Evolutionary conservation across 2,797 vertebrate genomes (phyloP), one percentile per base, ranked within the genome.

Genomic region (Sebastes paucispinis): DNA sequence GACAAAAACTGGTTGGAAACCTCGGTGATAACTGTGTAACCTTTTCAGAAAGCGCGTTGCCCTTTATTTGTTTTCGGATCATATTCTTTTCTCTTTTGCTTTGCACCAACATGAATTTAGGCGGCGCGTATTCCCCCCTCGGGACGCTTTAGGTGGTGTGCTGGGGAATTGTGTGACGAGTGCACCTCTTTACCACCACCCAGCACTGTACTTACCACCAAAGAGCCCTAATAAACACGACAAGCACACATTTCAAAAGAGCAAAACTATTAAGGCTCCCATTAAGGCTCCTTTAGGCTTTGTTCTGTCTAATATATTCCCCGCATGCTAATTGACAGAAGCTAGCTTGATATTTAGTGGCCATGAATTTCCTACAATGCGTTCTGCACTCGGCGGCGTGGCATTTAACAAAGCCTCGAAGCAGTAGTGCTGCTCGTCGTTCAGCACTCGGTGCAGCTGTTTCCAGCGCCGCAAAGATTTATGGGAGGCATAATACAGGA

Each of bases 61-160:
- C 91, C 87, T 90, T 93, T 90, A 79, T 90, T 92, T 89, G 85
- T 85, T 88, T 88, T 90, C 78, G 69, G 80, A 80, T 90, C 83
- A 69, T 71, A 83, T 87, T 82, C 62, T 83, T 71, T 58, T 87
- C 73, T 69, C 81, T 89, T 83, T 85, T 72, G 62, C 68, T 78
- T 84, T 70, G 68, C 82, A 79, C 70, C 77, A 65, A 74, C 88
- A 79, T 18, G 58, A 80, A 80, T 83, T 79, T 66, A 75, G 69
- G 43, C 22, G 1, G 25, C 3, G 27, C 43, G 9, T 5, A 27
- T 24, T 22, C 39, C 25, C 65, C 57, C 36, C 36, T 22, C 5
- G 1, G 65, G 75, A 77, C 66, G n/a, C 54, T 65, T 79, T 14
- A 31, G 64, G 59, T 62, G 31, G 79, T 79, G 75, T 60, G 70